These are phyloP conservation scores for Pelodytes ibericus DNA, from an alignment of 2,797 vertebrate genomes.

Conservation along the genomic window DNA sequence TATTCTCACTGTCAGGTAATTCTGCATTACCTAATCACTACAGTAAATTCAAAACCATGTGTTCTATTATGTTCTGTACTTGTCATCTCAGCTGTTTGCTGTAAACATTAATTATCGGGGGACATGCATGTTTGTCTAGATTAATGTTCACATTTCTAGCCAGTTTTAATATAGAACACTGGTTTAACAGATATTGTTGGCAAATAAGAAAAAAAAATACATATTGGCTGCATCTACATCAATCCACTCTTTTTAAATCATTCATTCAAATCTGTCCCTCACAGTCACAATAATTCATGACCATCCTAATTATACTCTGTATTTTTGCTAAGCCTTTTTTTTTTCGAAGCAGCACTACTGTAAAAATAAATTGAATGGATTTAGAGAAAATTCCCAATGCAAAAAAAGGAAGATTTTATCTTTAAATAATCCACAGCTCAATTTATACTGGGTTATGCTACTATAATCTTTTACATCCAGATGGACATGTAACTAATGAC, in stretches of 20 bases:
- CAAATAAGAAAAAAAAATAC: neutral
- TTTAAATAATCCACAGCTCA: conserved; percentile 24
- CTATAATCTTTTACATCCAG: conserved; percentile 17
- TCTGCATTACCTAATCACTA: neutral
- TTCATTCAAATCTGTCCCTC: neutral
- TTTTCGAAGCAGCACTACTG: no score
- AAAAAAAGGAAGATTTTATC: conserved; percentile 5
- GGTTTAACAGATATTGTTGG: neutral
- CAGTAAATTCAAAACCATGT: neutral
- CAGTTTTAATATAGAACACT: neutral
- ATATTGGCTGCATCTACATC: neutral
- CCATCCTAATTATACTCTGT: conserved; percentile 4
- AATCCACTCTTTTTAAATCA: neutral
- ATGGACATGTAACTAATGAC: neutral
- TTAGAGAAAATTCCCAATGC: conserved; percentile 9
- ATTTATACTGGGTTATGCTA: neutral
- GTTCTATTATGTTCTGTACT: neutral
- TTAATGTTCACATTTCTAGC: neutral
- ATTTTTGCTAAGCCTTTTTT: conserved; percentile 2
- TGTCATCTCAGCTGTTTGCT: neutral
- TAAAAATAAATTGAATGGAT: conserved; percentile 26
- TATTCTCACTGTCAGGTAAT: neutral
- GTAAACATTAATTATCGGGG: neutral
- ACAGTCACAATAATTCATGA: neutral
- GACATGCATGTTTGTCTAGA: neutral